Conservation (phyloP, 2,888 invertebrate genomes). For the Rhogogaster chlorosoma region DNA sequence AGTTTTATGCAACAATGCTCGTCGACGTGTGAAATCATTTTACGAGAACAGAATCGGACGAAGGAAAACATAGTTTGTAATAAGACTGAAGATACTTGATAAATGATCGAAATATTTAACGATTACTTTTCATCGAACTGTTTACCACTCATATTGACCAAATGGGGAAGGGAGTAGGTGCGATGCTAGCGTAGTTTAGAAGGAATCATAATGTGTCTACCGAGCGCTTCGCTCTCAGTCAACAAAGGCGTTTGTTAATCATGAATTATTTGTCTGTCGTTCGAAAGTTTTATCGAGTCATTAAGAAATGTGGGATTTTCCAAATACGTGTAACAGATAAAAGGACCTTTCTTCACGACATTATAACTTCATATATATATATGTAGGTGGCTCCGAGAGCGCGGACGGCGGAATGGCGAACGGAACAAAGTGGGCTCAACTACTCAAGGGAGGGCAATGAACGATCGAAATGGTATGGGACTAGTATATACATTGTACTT, state of each 20-base stretch:
- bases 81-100: background rate
- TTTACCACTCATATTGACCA: background rate
- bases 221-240: background rate
- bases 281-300: background rate
- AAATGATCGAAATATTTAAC: background rate
- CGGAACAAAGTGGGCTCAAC: constrained; percentile 43
- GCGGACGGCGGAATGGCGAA: constrained; percentile 40
- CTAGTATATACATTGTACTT: background rate
- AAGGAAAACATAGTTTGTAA: background rate
- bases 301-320: background rate
- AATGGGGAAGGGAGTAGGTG: background rate
- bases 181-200: background rate
- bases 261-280: background rate
- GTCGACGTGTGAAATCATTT: background rate
- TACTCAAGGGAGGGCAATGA: constrained; percentile 46
- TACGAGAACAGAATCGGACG: background rate
- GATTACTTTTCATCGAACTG: background rate
- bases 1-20: background rate
- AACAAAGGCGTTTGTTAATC: background rate
- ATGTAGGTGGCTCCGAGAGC: constrained; percentile 27
- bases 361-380: background rate
- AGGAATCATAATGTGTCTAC: background rate
- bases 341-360: background rate
- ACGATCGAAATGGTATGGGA: constrained; percentile 32
- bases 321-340: background rate